A percentile compares a stretch with the other conserved stretches of the same genome.
Conservation (phyloP, 2,797 vertebrate genomes). For the Potorous gilbertii region DNA sequence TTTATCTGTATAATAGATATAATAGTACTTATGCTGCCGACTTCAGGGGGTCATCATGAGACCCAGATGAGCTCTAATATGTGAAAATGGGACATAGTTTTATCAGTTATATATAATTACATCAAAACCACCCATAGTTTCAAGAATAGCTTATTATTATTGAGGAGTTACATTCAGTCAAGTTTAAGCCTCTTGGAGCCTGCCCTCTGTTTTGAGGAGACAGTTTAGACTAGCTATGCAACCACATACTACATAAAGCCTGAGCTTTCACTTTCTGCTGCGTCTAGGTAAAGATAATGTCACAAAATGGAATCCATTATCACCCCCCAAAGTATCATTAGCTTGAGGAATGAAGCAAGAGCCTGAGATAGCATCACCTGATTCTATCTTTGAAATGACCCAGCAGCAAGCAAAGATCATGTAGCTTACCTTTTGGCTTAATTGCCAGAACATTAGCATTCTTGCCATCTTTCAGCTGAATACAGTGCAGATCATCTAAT, state of each 20-base stretch:
- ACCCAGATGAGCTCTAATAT: background rate
- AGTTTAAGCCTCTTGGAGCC: background rate
- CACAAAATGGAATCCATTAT: background rate
- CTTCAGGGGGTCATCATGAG: background rate
- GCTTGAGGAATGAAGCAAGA: background rate
- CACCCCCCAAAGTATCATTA: background rate
- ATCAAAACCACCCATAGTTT: background rate
- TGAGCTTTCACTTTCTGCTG: background rate
- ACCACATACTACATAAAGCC: rapidly evolving
- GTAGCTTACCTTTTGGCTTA: background rate
- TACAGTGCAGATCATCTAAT: background rate
- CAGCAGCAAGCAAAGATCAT: background rate
- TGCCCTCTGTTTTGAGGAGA: background rate
- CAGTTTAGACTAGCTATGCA: background rate
- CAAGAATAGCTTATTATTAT: background rate
- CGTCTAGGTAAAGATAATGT: background rate
- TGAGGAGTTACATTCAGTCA: background rate
- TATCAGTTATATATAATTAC: background rate
- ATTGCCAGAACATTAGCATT: background rate
- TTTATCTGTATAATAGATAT: background rate
- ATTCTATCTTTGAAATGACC: background rate
- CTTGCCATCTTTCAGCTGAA: background rate
- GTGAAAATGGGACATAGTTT: background rate
- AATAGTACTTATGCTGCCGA: background rate
- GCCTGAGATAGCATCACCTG: background rate